Evolutionary conservation across 2,888 invertebrate species (phyloP).

Genomic region (Volucella inflata): DNA sequence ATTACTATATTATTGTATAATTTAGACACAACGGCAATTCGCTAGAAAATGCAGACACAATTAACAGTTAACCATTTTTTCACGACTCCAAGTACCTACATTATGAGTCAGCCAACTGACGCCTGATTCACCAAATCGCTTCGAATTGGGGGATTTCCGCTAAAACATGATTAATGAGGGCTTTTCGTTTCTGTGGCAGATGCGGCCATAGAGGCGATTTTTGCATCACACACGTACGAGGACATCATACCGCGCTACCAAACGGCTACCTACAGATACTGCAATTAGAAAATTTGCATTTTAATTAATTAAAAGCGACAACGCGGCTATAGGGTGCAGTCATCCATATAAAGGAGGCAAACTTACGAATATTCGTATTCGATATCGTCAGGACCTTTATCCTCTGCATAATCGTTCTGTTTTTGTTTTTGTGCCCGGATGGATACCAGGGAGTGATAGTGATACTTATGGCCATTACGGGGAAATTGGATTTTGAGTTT

Average conservation of each 20-base stretch:
- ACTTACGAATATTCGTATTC: conserved; percentile 13
- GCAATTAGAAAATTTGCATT: conserved; percentile 68
- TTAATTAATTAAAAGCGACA: conserved; percentile 68
- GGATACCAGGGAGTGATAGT: conserved; percentile 51
- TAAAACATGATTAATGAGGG: conserved; percentile 47
- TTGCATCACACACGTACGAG: neutral
- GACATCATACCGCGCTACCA: neutral
- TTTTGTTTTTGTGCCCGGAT: conserved; percentile 20
- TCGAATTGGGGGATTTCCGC: conserved; percentile 3
- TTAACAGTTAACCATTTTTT: no score
- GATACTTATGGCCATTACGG: conserved; percentile 59
- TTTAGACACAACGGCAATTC: no score
- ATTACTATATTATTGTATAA: no score
- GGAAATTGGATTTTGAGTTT: conserved; percentile 67
- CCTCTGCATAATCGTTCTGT: conserved; percentile 55
- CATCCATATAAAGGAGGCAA: conserved; percentile 5
- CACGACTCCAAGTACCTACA: neutral
- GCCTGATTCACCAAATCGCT: conserved; percentile 4
- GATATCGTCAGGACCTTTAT: conserved; percentile 40
- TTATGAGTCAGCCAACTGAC: neutral
- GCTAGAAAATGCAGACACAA: no score
- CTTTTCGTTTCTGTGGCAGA: conserved; percentile 43
- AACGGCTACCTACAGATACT: conserved; percentile 12
- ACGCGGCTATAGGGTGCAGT: conserved; percentile 20
- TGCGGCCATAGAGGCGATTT: conserved; percentile 31